phyloP scores from a whole-genome alignment of 2,888 invertebrate species.

The Seira musarum region DNA sequence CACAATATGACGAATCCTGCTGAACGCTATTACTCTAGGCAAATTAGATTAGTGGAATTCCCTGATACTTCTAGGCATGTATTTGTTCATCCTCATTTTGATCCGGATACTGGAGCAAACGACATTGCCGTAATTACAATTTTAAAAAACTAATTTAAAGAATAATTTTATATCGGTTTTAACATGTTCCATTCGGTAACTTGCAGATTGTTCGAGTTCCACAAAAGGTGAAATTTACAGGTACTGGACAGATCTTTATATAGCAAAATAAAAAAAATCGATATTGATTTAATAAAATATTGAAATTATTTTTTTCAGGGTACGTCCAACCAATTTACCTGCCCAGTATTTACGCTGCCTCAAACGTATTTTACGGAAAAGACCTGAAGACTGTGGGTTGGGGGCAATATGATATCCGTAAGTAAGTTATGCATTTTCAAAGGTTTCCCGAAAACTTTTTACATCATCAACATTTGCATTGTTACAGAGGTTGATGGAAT shows the following conservation, averaged over 20 bases:
- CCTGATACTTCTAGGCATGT: constrained; percentile 52
- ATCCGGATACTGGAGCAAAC: constrained; percentile 58
- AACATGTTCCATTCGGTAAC: neutral
- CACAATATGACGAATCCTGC: constrained; percentile 62
- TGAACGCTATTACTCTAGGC: constrained; percentile 60
- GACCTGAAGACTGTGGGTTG: constrained; percentile 62
- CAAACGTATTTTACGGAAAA: constrained; percentile 61
- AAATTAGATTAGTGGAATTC: constrained; percentile 54
- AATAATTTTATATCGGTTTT: neutral
- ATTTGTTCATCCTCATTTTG: constrained; percentile 63
- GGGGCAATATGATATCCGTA: constrained; percentile 62
- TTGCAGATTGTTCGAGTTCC: constrained; percentile 31
- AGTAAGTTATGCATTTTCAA: no score
- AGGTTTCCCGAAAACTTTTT: no score
- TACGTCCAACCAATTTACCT: constrained; percentile 66
- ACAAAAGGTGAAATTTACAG: constrained; percentile 44
- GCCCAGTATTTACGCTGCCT: constrained; percentile 60
- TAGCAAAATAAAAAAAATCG: neutral
- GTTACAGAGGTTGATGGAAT: constrained; percentile 36
- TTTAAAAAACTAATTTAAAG: neutral
- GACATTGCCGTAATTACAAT: constrained; percentile 62
- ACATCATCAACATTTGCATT: no score
- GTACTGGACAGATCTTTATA: constrained; percentile 2
- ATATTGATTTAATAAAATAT: neutral
- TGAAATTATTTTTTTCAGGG: constrained; percentile 44